phyloP scores from a whole-genome alignment of 1,140 invertebrate species.

The Acromyrmex heyeri region DNA sequence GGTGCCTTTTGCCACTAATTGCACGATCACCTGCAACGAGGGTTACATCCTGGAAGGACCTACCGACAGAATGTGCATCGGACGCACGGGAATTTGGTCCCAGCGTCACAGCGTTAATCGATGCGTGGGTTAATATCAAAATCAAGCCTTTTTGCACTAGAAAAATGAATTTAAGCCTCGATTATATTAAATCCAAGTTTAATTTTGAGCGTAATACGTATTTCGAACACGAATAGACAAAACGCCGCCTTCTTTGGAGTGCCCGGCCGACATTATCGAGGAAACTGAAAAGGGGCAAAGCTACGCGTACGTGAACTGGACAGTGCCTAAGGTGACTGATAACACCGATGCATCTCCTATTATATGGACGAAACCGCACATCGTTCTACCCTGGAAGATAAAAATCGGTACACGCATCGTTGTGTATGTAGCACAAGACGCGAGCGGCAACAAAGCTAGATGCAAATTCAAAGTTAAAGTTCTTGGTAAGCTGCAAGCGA shows the following conservation, averaged over 20 bases:
- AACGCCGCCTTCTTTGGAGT: slow-evolving; percentile 86
- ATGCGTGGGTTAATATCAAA: slow-evolving; percentile 85
- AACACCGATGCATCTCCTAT: slow-evolving; percentile 69
- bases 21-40: slow-evolving; percentile 87
- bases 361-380: slow-evolving; percentile 79
- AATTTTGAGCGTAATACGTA: not conserved
- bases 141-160: not conserved
- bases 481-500: slow-evolving; percentile 81
- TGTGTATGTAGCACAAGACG: slow-evolving; percentile 87
- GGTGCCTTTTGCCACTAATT: slow-evolving; percentile 87
- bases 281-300: slow-evolving; percentile 85
- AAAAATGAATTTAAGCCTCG: not conserved
- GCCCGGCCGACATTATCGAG: slow-evolving; percentile 86
- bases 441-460: slow-evolving; percentile 86
- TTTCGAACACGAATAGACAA: slow-evolving; percentile 83
- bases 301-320: slow-evolving; percentile 87
- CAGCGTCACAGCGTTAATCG: slow-evolving; percentile 82
- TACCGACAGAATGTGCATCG: slow-evolving; percentile 83
- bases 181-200: not conserved
- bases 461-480: slow-evolving; percentile 87
- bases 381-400: slow-evolving; percentile 80
- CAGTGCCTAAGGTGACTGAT: slow-evolving; percentile 84
- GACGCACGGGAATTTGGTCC: slow-evolving; percentile 86
- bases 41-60: slow-evolving; percentile 88
- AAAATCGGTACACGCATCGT: slow-evolving; percentile 86